phyloP scores from a whole-genome alignment of 1,140 invertebrate species.

The Hylaeus anthracinus region DNA sequence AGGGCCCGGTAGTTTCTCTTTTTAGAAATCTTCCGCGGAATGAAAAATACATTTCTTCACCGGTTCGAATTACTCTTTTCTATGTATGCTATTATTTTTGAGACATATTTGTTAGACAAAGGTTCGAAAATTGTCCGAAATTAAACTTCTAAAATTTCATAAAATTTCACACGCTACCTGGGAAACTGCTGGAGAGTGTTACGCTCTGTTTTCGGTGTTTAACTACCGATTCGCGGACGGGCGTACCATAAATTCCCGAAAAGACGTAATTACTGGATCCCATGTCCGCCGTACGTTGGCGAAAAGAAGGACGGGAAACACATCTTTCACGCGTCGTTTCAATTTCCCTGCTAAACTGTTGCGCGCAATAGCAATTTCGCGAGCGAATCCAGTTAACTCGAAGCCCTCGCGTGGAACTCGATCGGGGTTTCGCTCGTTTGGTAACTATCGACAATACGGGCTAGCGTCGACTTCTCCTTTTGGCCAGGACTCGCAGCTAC shows the following conservation, averaged over 20 bases:
- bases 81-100: too few species aligned
- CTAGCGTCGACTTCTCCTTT: conserved; percentile 49
- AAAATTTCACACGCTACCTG: too few species aligned
- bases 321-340: conserved; percentile 13
- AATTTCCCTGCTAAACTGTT: conserved; percentile 44
- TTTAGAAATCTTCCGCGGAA: neutral
- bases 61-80: too few species aligned
- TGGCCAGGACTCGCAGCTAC: conserved; percentile 29
- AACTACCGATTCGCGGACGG: neutral
- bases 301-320: neutral
- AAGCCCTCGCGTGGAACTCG: conserved; percentile 20
- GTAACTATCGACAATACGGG: conserved; percentile 55
- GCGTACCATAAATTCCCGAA: too few species aligned
- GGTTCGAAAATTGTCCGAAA: too few species aligned
- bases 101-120: too few species aligned
- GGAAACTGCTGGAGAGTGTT: too few species aligned
- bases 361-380: conserved; percentile 44
- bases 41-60: too few species aligned
- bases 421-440: conserved; percentile 58
- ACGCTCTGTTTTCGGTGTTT: too few species aligned
- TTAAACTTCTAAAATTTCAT: too few species aligned
- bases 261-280: neutral
- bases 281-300: neutral
- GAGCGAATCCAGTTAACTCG: conserved; percentile 48
- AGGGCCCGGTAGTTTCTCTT: neutral